Evolutionary conservation across 2,797 vertebrate species (phyloP).

Genomic region (Clarias laeviceps): DNA sequence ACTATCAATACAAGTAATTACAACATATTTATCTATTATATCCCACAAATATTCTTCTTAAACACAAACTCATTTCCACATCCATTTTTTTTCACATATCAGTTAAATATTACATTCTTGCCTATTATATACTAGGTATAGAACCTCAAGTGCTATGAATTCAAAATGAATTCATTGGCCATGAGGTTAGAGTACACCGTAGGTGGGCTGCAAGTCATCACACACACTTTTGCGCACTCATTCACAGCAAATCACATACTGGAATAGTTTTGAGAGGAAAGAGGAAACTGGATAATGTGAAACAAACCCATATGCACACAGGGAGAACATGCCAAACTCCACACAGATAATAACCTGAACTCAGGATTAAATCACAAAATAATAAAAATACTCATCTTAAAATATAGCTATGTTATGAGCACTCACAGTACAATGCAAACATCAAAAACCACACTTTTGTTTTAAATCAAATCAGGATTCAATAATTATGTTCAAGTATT

Average conservation of each 20-base stretch:
- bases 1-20: not conserved
- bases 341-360: not conserved
- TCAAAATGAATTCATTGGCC: not conserved
- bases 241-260: not conserved
- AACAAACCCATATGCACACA: not conserved
- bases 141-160: not conserved
- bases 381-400: not conserved
- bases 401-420: not conserved
- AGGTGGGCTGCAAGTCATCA: not conserved
- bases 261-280: not conserved
- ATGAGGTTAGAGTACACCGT: not conserved
- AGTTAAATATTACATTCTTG: not conserved
- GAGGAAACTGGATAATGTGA: not conserved
- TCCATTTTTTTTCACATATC: not conserved
- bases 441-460: not conserved
- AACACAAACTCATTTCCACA: not conserved
- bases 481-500: not conserved
- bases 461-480: not conserved
- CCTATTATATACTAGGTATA: not conserved
- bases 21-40: not conserved
- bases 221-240: not conserved
- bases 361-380: not conserved
- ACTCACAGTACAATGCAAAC: not conserved
- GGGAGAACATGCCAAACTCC: not conserved
- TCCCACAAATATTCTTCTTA: not conserved